Evolutionary conservation across 64 coral and sea anemone genomes (phyloP).

Genomic region (Montipora foliosa): DNA sequence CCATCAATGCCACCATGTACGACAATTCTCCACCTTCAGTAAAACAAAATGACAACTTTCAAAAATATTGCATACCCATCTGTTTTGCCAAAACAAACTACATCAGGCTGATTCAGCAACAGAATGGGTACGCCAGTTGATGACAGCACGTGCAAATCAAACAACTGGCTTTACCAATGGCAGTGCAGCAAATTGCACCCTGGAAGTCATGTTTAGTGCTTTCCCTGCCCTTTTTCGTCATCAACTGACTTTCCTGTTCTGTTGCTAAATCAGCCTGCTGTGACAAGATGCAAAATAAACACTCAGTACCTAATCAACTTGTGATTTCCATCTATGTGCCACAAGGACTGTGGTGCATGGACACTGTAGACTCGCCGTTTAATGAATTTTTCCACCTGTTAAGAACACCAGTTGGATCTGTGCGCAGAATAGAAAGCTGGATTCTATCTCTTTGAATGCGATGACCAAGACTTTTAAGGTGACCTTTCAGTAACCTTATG

Average conservation of each 20-base stretch:
- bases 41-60: background rate
- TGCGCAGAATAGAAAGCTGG: background rate
- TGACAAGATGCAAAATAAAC: background rate
- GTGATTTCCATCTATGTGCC: slow-evolving; percentile 28
- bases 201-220: background rate
- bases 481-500: slow-evolving; percentile 55
- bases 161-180: too few relatives aligned
- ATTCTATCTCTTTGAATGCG: slow-evolving; percentile 12
- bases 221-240: background rate
- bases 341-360: background rate
- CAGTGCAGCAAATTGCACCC: too few relatives aligned
- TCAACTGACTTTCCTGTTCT: background rate
- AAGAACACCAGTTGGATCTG: slow-evolving; percentile 5
- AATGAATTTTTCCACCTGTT: background rate
- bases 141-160: too few relatives aligned
- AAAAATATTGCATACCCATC: background rate
- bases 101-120: background rate
- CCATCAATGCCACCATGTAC: slow-evolving; percentile 62
- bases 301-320: background rate
- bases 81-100: background rate
- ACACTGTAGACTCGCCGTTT: background rate
- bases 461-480: slow-evolving; percentile 4
- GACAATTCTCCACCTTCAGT: slow-evolving; percentile 45
- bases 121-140: background rate
- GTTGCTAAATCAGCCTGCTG: background rate